phyloP scores from a whole-genome alignment of 1,140 invertebrate genomes.

The Drosophila sturtevanti region DNA sequence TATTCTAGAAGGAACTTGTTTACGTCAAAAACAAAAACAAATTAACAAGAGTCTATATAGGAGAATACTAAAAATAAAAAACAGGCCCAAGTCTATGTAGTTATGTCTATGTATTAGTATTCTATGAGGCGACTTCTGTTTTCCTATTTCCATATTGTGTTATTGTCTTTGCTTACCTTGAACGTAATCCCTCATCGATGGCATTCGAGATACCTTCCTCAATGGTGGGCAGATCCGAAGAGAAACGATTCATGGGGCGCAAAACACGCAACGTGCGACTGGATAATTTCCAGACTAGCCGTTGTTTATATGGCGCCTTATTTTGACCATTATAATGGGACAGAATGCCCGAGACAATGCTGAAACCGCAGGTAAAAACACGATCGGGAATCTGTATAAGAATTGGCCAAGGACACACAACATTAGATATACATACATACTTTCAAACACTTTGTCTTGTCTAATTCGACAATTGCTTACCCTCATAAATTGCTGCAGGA shows the following conservation, averaged over 20 bases:
- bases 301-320: conserved; percentile 88
- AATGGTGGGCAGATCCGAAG: conserved; percentile 88
- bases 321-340: conserved; percentile 88
- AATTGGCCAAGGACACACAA: neutral
- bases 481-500: conserved; percentile 80
- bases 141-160: neutral
- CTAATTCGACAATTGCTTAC: conserved; percentile 26
- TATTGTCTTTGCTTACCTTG: conserved; percentile 58
- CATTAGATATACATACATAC: neutral
- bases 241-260: conserved; percentile 89
- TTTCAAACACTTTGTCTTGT: neutral
- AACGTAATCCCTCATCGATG: conserved; percentile 77
- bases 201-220: conserved; percentile 84
- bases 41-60: conserved; percentile 37
- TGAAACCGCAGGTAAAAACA: conserved; percentile 85
- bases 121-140: neutral
- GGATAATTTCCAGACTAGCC: conserved; percentile 88
- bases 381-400: conserved; percentile 86
- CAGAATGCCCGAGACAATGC: conserved; percentile 85
- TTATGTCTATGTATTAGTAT: conserved; percentile 1
- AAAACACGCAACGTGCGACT: conserved; percentile 87
- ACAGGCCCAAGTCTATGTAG: conserved; percentile 5
- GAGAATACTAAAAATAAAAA: conserved; percentile 63
- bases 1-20: conserved; percentile 80
- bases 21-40: conserved; percentile 65